Evolutionary conservation across 2,888 invertebrate species (phyloP).

Genomic region (Microdon myrmicae): DNA sequence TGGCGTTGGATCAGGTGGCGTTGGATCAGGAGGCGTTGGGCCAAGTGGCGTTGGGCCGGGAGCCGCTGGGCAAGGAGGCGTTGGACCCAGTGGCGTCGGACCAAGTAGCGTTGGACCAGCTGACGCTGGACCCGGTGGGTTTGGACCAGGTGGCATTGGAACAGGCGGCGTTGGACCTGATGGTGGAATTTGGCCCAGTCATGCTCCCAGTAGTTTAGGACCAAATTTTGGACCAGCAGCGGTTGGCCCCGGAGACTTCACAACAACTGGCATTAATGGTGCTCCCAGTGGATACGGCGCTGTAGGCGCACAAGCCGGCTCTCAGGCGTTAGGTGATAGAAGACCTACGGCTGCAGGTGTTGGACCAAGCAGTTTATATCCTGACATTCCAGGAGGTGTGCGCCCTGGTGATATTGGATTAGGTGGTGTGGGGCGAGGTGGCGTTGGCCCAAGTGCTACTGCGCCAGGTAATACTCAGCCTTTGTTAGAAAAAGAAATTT

Average conservation of each 20-base stretch:
- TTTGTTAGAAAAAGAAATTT: too few species aligned
- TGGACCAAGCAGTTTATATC: too few species aligned
- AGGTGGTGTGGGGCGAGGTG: conserved; percentile 12
- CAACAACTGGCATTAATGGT: conserved; percentile 14
- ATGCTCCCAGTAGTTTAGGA: too few species aligned
- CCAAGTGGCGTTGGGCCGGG: background rate
- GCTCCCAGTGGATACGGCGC: conserved; percentile 11
- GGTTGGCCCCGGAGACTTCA: too few species aligned
- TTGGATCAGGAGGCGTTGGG: conserved; percentile 17
- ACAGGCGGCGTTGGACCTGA: conserved; percentile 11
- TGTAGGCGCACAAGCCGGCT: too few species aligned
- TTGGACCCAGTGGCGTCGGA: background rate
- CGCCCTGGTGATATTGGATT: too few species aligned
- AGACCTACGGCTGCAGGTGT: too few species aligned
- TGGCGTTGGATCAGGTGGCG: conserved; percentile 27
- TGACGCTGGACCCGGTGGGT: background rate
- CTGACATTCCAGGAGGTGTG: background rate
- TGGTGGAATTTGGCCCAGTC: background rate
- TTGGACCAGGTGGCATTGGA: conserved; percentile 1
- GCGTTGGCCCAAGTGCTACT: conserved; percentile 4
- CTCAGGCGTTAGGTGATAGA: too few species aligned
- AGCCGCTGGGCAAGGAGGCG: background rate
- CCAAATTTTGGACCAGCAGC: conserved; percentile 13
- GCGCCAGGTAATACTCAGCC: too few species aligned
- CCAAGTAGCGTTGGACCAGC: background rate